phyloP scores from a whole-genome alignment of 2,888 invertebrate species.

The Lasioglossum oenotherae region DNA sequence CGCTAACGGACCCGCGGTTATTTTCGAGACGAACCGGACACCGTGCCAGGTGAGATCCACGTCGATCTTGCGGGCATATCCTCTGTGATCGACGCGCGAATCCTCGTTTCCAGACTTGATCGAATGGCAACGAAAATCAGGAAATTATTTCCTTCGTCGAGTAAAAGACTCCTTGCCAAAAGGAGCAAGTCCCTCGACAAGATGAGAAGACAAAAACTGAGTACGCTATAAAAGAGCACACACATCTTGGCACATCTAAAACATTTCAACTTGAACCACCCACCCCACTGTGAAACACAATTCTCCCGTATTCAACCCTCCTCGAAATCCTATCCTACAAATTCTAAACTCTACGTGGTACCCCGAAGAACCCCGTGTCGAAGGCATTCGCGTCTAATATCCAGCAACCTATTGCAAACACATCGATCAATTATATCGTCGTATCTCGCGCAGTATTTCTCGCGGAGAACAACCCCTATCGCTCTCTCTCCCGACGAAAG shows the following conservation, averaged over 20 bases:
- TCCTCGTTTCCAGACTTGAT: too few species aligned
- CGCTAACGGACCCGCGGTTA: conserved; percentile 62
- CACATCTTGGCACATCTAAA: too few species aligned
- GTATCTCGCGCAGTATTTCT: not conserved
- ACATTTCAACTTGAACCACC: too few species aligned
- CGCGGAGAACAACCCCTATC: not conserved
- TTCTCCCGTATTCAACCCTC: not conserved
- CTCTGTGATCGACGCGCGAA: conserved; percentile 51
- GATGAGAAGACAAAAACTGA: too few species aligned
- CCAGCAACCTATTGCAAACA: not conserved
- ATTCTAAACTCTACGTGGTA: not conserved
- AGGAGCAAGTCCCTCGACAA: too few species aligned
- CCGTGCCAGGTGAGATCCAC: conserved; percentile 43
- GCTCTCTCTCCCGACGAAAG: conserved; percentile 11
- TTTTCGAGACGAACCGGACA: conserved; percentile 38
- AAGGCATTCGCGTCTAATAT: not conserved
- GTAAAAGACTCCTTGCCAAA: too few species aligned
- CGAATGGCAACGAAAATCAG: too few species aligned
- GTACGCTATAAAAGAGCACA: too few species aligned
- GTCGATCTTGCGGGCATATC: conserved; percentile 16
- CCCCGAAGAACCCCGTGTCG: not conserved
- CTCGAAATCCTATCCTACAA: not conserved
- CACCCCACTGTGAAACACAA: too few species aligned
- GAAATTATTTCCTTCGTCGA: too few species aligned
- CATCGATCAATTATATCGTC: not conserved